Percentiles rank a stretch among this genome's conserved stretches.
Conservation (phyloP, 2,888 invertebrate species). For the Stenodema calcarata region DNA sequence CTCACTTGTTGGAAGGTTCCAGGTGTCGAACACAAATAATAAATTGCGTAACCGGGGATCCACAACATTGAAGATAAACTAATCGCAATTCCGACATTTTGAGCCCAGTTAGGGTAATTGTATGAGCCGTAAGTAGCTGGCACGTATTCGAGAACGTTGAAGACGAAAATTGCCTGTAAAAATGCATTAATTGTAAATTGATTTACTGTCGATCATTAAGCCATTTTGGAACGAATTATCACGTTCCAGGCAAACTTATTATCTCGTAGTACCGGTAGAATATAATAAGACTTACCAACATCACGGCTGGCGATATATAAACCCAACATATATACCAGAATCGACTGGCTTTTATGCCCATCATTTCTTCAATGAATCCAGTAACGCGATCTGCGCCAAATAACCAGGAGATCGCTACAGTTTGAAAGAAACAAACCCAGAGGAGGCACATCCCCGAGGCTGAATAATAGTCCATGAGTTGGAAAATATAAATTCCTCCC, state of each 20-base stretch:
- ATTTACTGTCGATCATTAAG: too few species aligned
- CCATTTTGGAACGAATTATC: too few species aligned
- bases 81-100: slow-evolving; percentile 67
- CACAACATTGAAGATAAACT: slow-evolving; percentile 72
- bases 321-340: slow-evolving; percentile 70
- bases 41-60: slow-evolving; percentile 70
- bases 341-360: slow-evolving; percentile 65
- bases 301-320: slow-evolving; percentile 67
- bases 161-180: slow-evolving; percentile 68
- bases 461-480: slow-evolving; percentile 66
- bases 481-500: slow-evolving; percentile 64
- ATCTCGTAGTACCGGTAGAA: background rate
- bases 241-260: too few species aligned
- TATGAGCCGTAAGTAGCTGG: slow-evolving; percentile 68
- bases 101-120: slow-evolving; percentile 70
- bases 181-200: background rate
- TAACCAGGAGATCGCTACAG: slow-evolving; percentile 68
- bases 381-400: slow-evolving; percentile 68
- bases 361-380: slow-evolving; percentile 71
- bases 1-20: slow-evolving; percentile 66
- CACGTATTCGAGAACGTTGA: slow-evolving; percentile 68
- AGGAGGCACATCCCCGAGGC: slow-evolving; percentile 68
- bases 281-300: slow-evolving; percentile 65
- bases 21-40: slow-evolving; percentile 66
- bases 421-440: slow-evolving; percentile 70